These are phyloP conservation scores for Menura novaehollandiae DNA, from an alignment of 2,113 vertebrate genomes.

Conservation along the genomic window DNA sequence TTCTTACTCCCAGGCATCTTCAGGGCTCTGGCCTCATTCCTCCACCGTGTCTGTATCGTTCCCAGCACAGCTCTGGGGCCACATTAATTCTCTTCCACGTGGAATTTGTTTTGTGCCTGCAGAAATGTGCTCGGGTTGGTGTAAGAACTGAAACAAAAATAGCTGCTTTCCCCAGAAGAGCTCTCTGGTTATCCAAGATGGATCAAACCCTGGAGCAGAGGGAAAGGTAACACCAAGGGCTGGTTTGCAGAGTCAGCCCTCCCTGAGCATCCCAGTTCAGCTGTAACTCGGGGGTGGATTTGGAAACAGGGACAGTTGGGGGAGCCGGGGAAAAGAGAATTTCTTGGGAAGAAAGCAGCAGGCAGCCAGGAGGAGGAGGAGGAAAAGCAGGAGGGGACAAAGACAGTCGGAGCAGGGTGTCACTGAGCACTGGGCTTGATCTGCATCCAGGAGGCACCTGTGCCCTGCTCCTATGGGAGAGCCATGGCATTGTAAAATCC, in stretches of 20 bases:
- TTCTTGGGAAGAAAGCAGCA: not conserved
- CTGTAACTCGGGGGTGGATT: not conserved
- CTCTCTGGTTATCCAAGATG: not conserved
- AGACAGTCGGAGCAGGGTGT: not conserved
- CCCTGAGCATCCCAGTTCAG: not conserved
- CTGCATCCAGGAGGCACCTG: not conserved
- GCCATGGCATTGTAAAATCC: not conserved
- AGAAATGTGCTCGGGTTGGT: not conserved
- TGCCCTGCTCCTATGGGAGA: not conserved
- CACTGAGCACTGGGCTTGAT: not conserved
- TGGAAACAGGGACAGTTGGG: not conserved
- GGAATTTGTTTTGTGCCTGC: not conserved
- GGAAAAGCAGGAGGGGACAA: not conserved
- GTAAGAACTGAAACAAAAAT: conserved; percentile 7
- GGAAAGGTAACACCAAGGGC: not conserved
- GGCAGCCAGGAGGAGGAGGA: not conserved
- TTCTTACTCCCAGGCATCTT: not conserved
- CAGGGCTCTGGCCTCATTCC: not conserved
- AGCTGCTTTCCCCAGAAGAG: not conserved
- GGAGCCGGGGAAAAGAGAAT: not conserved
- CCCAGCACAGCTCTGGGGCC: not conserved
- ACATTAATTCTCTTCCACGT: not conserved
- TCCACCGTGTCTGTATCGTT: not conserved
- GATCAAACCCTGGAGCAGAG: not conserved
- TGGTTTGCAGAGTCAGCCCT: not conserved